Percentiles rank a stretch among this genome's conserved stretches.
phyloP scores from a whole-genome alignment of 2,797 vertebrate species.

The Bradypodion ventrale region DNA sequence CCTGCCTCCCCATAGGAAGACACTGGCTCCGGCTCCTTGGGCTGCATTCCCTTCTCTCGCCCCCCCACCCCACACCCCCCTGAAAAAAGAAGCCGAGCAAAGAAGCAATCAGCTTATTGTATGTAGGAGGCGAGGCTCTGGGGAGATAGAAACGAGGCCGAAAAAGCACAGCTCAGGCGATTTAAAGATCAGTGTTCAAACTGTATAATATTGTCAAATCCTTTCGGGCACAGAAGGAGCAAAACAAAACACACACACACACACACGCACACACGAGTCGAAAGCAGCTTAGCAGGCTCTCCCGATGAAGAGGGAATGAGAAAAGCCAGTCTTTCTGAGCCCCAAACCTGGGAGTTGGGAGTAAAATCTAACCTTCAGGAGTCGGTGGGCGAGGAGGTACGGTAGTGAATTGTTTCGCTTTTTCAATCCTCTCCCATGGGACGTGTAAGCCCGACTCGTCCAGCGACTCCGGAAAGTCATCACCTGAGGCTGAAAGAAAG shows the following conservation, averaged over 20 bases:
- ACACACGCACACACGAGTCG: not conserved
- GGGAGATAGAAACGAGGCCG: conserved; percentile 60
- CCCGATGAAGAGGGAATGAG: not conserved
- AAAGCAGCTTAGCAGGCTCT: conserved; percentile 52
- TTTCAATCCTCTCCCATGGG: no score
- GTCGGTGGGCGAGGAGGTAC: no score
- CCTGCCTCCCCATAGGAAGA: not conserved
- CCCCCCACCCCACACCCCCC: not conserved
- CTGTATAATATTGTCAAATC: conserved; percentile 70
- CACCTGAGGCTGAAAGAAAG: no score
- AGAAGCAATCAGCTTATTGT: conserved; percentile 64
- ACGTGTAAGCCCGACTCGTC: no score
- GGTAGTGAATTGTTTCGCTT: no score
- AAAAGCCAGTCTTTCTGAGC: not conserved
- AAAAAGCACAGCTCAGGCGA: conserved; percentile 74
- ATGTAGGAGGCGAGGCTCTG: conserved; percentile 40
- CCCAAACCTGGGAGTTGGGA: not conserved
- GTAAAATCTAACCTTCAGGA: no score
- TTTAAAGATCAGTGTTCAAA: conserved; percentile 78
- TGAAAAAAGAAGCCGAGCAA: conserved; percentile 28
- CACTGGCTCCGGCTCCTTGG: not conserved
- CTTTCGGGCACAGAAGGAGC: conserved; percentile 47
- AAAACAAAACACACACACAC: not conserved
- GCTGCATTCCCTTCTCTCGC: not conserved
- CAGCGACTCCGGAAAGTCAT: no score